phyloP scores from a whole-genome alignment of 35 echinoderm and acorn worm genomes.

The Anneissia japonica region DNA sequence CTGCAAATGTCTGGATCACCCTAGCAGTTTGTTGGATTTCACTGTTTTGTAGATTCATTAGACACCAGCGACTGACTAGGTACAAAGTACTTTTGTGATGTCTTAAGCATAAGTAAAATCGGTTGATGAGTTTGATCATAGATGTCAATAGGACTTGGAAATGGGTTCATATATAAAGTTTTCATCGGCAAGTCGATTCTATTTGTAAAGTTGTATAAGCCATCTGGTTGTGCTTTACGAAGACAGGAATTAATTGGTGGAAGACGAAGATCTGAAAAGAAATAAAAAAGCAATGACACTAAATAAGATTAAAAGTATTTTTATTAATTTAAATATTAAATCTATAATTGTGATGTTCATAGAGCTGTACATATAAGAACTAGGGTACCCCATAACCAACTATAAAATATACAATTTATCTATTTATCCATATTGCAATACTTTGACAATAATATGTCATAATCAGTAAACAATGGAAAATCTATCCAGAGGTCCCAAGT shows the following conservation, averaged over 20 bases:
- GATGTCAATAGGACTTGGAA: constrained; percentile 83
- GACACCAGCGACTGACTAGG: constrained; percentile 70
- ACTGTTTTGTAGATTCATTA: not conserved
- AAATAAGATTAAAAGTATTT: not conserved
- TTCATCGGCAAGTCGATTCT: constrained; percentile 98
- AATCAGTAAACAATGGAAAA: too few species aligned
- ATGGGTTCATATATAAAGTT: constrained; percentile 86
- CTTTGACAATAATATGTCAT: too few species aligned
- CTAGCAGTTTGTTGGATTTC: not conserved
- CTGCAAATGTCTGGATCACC: too few species aligned
- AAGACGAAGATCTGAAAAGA: constrained; percentile 58
- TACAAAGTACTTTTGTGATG: constrained; percentile 97
- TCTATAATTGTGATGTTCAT: too few species aligned
- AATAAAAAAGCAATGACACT: not conserved
- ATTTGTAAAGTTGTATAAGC: constrained; percentile 86
- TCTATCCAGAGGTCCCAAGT: too few species aligned
- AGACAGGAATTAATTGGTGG: constrained; percentile 57
- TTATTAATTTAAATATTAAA: too few species aligned
- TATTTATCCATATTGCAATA: too few species aligned
- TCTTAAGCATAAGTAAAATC: constrained; percentile 82
- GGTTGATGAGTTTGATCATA: constrained; percentile 94
- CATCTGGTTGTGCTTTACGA: constrained; percentile 56
- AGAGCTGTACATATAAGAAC: too few species aligned
- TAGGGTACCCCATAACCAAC: too few species aligned
- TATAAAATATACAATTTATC: too few species aligned